These are phyloP conservation scores for Coleophora flavipennella DNA, from an alignment of 2,888 invertebrate species.

Conservation along the genomic window DNA sequence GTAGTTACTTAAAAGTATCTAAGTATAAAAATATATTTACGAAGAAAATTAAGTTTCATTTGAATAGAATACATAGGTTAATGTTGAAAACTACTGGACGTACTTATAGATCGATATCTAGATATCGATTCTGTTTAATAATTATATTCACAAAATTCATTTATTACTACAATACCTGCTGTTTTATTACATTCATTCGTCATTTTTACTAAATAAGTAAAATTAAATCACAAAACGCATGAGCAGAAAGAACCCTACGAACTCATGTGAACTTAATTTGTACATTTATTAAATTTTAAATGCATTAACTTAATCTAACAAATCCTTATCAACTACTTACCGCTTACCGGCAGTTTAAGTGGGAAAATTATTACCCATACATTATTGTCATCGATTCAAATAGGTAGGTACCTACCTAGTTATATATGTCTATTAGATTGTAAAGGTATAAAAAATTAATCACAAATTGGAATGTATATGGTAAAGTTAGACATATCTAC, in stretches of 20 bases:
- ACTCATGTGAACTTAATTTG: conserved; percentile 61
- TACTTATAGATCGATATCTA: too few relatives aligned
- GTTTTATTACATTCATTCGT: conserved; percentile 13
- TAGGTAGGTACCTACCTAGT: not conserved
- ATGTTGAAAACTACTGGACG: too few relatives aligned
- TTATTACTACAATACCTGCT: conserved; percentile 13
- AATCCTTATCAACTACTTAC: conserved; percentile 2
- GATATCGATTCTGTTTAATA: conserved; percentile 14
- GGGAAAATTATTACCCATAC: conserved; percentile 11
- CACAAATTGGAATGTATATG: conserved; percentile 27
- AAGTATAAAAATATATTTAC: conserved; percentile 23
- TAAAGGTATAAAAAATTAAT: too few relatives aligned
- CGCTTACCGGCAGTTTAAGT: conserved; percentile 25
- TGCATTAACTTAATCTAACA: conserved; percentile 45
- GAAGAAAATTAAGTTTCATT: too few relatives aligned
- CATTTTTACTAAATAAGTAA: conserved; percentile 14
- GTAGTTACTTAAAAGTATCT: conserved; percentile 3
- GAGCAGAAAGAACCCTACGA: conserved; percentile 34
- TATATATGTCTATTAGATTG: conserved; percentile 13
- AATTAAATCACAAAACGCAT: conserved; percentile 55
- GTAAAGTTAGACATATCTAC: conserved; percentile 3
- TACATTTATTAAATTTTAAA: conserved; percentile 62
- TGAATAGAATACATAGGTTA: too few relatives aligned
- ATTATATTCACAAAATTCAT: conserved; percentile 25
- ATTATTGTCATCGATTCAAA: conserved; percentile 24